These are phyloP conservation scores for Camponotus vicinus DNA, from an alignment of 1,140 invertebrate genomes.

Conservation along the genomic window DNA sequence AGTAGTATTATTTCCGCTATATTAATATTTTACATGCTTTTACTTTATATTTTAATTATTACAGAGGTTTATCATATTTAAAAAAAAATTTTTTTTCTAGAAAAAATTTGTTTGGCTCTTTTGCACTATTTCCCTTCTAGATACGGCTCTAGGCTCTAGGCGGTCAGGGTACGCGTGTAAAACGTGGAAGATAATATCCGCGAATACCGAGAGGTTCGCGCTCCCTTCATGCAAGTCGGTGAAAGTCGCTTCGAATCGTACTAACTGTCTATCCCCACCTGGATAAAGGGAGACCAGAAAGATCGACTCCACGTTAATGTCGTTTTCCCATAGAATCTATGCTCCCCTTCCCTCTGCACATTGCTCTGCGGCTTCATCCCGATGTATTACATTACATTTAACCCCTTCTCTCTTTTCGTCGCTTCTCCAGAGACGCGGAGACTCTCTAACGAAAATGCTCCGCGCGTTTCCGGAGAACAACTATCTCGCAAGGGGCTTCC, in stretches of 20 bases:
- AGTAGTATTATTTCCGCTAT: background rate
- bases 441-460: constrained; percentile 25
- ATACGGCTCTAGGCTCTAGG: constrained; percentile 13
- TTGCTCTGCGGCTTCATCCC: background rate
- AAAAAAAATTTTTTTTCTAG: too few relatives aligned
- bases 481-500: background rate
- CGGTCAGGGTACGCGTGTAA: constrained; percentile 22
- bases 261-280: constrained; percentile 62
- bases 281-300: constrained; percentile 55
- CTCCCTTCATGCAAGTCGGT: constrained; percentile 76
- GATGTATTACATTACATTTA: background rate
- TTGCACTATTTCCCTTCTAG: background rate
- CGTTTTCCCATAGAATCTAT: constrained; percentile 81
- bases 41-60: background rate
- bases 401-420: constrained; percentile 11
- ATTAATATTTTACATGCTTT: too few relatives aligned
- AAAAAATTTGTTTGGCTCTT: too few relatives aligned
- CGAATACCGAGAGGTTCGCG: constrained; percentile 69
- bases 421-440: constrained; percentile 8
- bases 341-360: background rate
- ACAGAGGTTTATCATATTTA: background rate
- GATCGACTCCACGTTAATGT: constrained; percentile 77
- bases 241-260: constrained; percentile 80
- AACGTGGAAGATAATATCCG: constrained; percentile 55
- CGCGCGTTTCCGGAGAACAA: constrained; percentile 34